phyloP scores from a whole-genome alignment of 1,140 invertebrate genomes.

The Drosophila lini region DNA sequence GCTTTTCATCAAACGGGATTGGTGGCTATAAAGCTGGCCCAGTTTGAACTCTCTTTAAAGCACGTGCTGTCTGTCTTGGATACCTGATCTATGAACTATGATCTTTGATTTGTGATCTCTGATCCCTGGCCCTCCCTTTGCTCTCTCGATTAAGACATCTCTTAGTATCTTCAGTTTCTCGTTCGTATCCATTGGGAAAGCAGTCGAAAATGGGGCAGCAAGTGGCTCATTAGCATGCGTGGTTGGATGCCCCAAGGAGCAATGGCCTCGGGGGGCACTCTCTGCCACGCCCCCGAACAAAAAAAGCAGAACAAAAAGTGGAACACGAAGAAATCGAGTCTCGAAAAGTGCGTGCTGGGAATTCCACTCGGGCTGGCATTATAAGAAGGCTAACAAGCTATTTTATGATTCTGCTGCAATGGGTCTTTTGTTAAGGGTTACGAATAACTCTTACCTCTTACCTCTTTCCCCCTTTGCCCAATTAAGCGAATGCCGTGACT shows the following conservation, averaged over 20 bases:
- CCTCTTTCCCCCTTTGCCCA: neutral
- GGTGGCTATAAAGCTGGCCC: constrained; percentile 1
- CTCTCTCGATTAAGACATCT: constrained; percentile 2
- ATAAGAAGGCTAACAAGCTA: constrained; percentile 9
- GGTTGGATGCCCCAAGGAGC: constrained; percentile 48
- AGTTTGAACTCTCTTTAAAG: constrained; percentile 5
- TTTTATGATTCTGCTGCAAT: constrained; percentile 9
- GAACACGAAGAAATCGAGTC: constrained; percentile 47
- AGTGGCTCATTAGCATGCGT: constrained; percentile 67
- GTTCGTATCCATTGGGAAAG: neutral
- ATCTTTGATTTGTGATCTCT: neutral
- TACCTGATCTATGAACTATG: neutral
- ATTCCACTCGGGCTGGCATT: constrained; percentile 19
- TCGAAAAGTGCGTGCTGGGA: constrained; percentile 46
- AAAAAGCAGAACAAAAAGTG: constrained; percentile 32
- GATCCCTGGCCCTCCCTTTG: neutral
- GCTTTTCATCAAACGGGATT: constrained; percentile 42
- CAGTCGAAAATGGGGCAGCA: constrained; percentile 4
- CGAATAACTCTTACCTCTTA: too few species aligned
- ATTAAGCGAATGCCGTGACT: constrained; percentile 3
- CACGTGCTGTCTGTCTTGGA: constrained; percentile 10
- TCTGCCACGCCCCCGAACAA: constrained; percentile 30
- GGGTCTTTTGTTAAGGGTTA: neutral
- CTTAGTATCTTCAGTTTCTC: neutral
- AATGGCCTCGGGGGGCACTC: constrained; percentile 50